These are phyloP conservation scores for Amblyjoppa proteus DNA, from an alignment of 2,888 invertebrate species.

Conservation along the genomic window DNA sequence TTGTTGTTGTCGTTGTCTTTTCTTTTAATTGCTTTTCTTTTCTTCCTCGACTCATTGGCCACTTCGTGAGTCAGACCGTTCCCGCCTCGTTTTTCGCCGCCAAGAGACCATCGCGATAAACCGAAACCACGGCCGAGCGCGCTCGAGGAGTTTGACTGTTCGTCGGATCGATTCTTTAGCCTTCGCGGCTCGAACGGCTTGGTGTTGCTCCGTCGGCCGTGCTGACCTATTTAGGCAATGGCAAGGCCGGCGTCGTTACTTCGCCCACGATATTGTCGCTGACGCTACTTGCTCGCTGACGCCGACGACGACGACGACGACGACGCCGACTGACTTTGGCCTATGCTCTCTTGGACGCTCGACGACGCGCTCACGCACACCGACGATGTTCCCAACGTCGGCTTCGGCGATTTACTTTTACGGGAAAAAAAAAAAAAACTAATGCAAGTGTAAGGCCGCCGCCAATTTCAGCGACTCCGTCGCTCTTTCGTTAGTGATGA, in stretches of 20 bases:
- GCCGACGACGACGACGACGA: slow-evolving; percentile 14
- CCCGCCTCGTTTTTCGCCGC: slow-evolving; percentile 6
- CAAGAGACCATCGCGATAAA: slow-evolving; percentile 26
- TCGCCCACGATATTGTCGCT: slow-evolving; percentile 31
- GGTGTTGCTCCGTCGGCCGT: slow-evolving; percentile 66
- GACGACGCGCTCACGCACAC: slow-evolving; percentile 60
- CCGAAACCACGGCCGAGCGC: slow-evolving; percentile 6
- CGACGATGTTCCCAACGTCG: slow-evolving; percentile 50
- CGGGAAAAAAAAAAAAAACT: neutral
- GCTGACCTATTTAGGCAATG: slow-evolving; percentile 73
- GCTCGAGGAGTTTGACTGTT: slow-evolving; percentile 54
- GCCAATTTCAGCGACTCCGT: slow-evolving; percentile 27
- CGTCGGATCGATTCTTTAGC: slow-evolving; percentile 68
- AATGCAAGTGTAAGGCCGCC: neutral
- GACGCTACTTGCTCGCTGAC: slow-evolving; percentile 31
- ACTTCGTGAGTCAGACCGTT: neutral
- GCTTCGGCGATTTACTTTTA: neutral
- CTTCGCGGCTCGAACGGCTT: slow-evolving; percentile 67
- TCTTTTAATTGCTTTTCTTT: neutral
- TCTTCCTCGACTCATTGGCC: neutral
- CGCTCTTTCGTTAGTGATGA: slow-evolving; percentile 25
- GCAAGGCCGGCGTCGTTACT: slow-evolving; percentile 71
- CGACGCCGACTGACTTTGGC: slow-evolving; percentile 72
- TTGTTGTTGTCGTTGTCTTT: neutral
- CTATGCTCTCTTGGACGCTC: slow-evolving; percentile 68